A percentile compares a stretch with the other conserved stretches of the same genome.
Conservation (phyloP, 2,797 vertebrate species). For the Platyrinchus mystaceus region DNA sequence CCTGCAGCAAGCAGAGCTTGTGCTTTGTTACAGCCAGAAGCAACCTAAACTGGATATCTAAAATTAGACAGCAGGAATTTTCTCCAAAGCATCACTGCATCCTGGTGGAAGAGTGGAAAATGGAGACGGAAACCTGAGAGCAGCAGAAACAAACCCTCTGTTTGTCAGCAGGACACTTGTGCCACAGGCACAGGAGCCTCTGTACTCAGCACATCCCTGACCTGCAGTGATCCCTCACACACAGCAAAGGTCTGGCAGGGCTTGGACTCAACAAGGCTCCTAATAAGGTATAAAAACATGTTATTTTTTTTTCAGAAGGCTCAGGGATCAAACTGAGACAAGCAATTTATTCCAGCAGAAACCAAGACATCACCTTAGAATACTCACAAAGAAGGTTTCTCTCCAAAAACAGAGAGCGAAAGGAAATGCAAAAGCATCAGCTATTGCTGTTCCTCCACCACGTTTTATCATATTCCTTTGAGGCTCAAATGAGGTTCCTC, state of each 20-base stretch:
- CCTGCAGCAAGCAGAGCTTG: background rate
- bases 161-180: background rate
- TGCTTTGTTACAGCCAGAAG: background rate
- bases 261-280: background rate
- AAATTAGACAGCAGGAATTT: background rate
- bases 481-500: background rate
- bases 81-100: background rate
- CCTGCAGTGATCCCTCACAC: background rate
- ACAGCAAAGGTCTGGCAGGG: background rate
- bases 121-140: background rate
- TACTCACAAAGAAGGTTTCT: background rate
- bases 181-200: background rate
- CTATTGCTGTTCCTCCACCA: background rate
- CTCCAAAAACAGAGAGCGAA: background rate
- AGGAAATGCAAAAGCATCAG: background rate
- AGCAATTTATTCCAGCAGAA: background rate
- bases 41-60: background rate
- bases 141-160: background rate
- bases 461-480: background rate
- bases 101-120: background rate
- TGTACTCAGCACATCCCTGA: background rate
- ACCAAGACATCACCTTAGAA: background rate
- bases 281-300: background rate
- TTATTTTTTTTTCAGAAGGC: background rate
- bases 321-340: background rate